Conservation (phyloP, 2,888 invertebrate species). For the Atethmia centrago region DNA sequence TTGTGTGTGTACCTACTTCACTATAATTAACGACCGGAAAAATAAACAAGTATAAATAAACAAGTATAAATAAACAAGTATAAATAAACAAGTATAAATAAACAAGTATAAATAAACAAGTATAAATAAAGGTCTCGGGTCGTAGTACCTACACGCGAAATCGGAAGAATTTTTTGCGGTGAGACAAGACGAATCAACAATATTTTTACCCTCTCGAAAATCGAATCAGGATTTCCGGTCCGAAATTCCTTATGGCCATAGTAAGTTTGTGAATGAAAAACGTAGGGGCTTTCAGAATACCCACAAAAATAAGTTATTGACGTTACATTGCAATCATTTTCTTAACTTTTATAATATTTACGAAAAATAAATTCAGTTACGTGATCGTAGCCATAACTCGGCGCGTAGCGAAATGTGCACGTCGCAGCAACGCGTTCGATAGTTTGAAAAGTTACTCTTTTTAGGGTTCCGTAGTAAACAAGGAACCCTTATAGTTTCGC, state of each 20-base stretch:
- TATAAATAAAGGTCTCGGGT: background rate
- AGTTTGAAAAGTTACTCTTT: conserved; percentile 1
- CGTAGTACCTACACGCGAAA: conserved; percentile 18
- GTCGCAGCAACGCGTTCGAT: background rate
- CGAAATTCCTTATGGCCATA: conserved; percentile 17
- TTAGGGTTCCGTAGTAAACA: too few species aligned
- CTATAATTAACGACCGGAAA: background rate
- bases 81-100: conserved; percentile 1
- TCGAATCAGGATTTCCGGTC: conserved; percentile 29
- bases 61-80: background rate
- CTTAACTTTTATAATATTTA: background rate
- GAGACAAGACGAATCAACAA: conserved; percentile 15
- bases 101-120: conserved; percentile 4
- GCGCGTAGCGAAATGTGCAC: background rate
- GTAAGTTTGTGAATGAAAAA: background rate
- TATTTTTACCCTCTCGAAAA: conserved; percentile 22
- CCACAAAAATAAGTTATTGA: background rate
- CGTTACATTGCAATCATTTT: background rate
- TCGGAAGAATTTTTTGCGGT: conserved; percentile 3
- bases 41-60: conserved; percentile 6
- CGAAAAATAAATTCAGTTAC: background rate
- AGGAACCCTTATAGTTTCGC: too few species aligned
- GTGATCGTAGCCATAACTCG: background rate
- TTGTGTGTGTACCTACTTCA: background rate
- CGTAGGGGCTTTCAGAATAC: background rate